Conservation (phyloP, 64 coral and sea anemone species). For the Exaiptasia diaphana region DNA sequence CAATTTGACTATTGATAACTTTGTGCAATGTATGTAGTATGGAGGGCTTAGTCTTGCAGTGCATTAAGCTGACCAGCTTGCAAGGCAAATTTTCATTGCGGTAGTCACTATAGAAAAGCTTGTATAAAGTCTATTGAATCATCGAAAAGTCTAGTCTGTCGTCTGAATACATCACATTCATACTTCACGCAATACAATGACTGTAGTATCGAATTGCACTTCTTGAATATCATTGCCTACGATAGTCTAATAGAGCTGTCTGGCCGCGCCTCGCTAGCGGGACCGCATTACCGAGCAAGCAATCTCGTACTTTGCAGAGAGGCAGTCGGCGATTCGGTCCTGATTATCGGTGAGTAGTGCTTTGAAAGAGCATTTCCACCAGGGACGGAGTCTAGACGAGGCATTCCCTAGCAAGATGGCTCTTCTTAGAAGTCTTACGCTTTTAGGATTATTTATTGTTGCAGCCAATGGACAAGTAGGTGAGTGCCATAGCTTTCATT, state of each 20-base stretch:
- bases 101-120: no score
- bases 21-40: no score
- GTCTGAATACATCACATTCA: constrained; percentile 40
- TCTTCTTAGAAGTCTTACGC: neutral
- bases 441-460: neutral
- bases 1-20: no score
- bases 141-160: constrained; percentile 34
- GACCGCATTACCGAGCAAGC: neutral
- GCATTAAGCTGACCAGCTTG: no score
- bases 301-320: constrained; percentile 11
- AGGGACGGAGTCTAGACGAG: constrained; percentile 2
- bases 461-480: constrained; percentile 1
- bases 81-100: no score
- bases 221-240: constrained; percentile 22
- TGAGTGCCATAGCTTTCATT: no score
- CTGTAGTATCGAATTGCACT: neutral
- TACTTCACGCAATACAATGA: constrained; percentile 9
- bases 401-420: constrained; percentile 24
- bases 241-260: constrained; percentile 3
- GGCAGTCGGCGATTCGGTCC: constrained; percentile 30
- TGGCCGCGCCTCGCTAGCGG: constrained; percentile 36
- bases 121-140: no score
- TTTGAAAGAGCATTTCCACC: constrained; percentile 6
- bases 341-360: constrained; percentile 26
- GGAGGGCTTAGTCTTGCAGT: no score